Base-by-base conservation (phyloP, 2,888 invertebrate species). In the Oligia latruncula region DNA sequence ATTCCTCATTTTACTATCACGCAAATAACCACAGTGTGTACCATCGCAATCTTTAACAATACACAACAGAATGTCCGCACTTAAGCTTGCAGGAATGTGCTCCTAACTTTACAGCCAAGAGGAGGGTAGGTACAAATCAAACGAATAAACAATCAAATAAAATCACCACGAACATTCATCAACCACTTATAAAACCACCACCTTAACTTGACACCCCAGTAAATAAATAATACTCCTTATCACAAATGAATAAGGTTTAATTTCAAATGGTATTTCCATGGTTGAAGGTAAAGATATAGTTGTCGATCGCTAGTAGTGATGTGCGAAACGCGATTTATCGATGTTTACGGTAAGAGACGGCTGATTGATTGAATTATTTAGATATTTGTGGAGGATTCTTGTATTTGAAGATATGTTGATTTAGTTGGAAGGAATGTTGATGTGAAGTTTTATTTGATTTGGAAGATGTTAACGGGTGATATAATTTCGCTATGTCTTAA, bases 101-200 rank as follows among this genome's bases (percentile, higher is more conserved):
- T 77, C 81, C 73, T 70, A 71, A 70, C 82, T 78, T 81, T 80
- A 87, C 77, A 49, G 29, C n/a, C 40, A 13, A 79, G 55, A 64
- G 20, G 78, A 82, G 83, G 77, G 83, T 77, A 64, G 46, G 55
- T 90, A 93, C 93, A 92, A 94, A 94, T 94, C 94, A 93, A 92
- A 93, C 94, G 94, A 94, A 95, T 93, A 95, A 95, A 95, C 95
- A 95, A 95, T 95, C 94, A 94, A 95, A 95, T 95, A 95, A 95
- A 95, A 95, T 95, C 94, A 94, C 92, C 90, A 91, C 91, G 90
- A 92, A 90, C 94, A 94, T 93, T 94, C 95, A 94, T 94, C 94
- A 93, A 93, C 93, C 94, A 95, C 94, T 94, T 94, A 90, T 86
- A 89, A 86, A 78, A 78, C 87, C 90, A 90, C 91, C 82, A 79